phyloP scores from a whole-genome alignment of 92 coral and sea anemone genomes.

The Scolanthus callimorphus region DNA sequence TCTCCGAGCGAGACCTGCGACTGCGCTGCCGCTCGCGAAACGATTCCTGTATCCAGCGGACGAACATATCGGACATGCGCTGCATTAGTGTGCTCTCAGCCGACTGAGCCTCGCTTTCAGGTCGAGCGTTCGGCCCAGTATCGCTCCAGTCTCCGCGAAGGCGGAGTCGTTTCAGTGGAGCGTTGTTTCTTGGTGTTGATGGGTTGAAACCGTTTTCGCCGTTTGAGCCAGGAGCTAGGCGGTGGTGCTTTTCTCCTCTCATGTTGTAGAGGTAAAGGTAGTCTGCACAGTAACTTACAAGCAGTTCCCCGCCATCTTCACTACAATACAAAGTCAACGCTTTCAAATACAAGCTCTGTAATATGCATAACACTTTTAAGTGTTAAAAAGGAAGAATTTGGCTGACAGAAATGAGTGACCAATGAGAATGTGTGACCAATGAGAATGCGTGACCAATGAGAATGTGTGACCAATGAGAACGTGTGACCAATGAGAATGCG shows the following conservation, averaged over 20 bases:
- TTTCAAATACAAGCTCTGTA: too few species aligned
- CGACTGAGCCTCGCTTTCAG: conserved; percentile 89
- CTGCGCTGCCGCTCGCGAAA: conserved; percentile 77
- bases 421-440: too few species aligned
- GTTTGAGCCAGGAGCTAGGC: conserved; percentile 14
- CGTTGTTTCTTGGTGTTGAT: conserved; percentile 54
- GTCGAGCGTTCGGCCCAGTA: conserved; percentile 98
- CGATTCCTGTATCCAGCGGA: conserved; percentile 98
- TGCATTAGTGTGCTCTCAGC: conserved; percentile 82
- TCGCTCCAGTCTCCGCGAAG: conserved; percentile 99
- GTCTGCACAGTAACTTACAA: conserved; percentile 94
- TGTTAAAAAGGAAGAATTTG: too few species aligned
- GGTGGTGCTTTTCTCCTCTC: conserved; percentile 47
- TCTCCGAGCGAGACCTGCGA: conserved; percentile 42
- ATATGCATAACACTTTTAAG: too few species aligned
- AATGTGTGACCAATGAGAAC: too few species aligned
- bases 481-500: too few species aligned
- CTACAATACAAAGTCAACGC: conserved; percentile 54
- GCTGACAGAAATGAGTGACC: too few species aligned
- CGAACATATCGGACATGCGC: conserved; percentile 95
- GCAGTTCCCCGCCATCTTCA: conserved; percentile 82
- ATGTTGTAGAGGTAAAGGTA: conserved; percentile 79
- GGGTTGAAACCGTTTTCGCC: conserved; percentile 43
- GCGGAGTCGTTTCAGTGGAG: conserved; percentile 85
- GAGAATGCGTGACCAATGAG: too few species aligned